These are phyloP conservation scores for Rhipidura dahli DNA, from an alignment of 2,113 vertebrate genomes.

Conservation along the genomic window DNA sequence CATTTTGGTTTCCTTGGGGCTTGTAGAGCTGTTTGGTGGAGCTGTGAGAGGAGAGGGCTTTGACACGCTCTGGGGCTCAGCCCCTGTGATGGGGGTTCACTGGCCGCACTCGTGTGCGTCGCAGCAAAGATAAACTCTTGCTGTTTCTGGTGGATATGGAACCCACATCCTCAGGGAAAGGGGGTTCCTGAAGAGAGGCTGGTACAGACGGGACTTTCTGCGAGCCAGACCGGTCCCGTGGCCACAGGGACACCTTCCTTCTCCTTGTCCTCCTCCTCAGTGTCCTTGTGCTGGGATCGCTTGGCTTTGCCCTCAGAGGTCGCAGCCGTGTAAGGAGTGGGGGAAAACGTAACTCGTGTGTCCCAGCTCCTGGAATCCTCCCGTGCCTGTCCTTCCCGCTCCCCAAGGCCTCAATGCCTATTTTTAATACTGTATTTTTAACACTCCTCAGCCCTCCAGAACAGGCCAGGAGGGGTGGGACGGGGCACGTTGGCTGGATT, in stretches of 20 bases:
- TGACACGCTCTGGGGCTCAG: not conserved
- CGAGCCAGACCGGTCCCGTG: fast-evolving
- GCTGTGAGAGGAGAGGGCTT: not conserved
- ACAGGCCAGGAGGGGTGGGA: not conserved
- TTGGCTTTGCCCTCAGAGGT: not conserved
- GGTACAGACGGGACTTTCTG: not conserved
- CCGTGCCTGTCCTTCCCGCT: fast-evolving
- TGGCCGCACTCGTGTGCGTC: fast-evolving
- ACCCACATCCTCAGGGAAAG: not conserved
- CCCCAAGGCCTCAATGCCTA: not conserved
- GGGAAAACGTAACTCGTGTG: not conserved
- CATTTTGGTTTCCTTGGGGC: not conserved
- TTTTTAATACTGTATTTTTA: not conserved
- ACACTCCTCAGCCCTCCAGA: not conserved
- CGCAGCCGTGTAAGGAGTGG: not conserved
- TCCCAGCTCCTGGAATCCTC: not conserved
- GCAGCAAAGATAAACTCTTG: fast-evolving
- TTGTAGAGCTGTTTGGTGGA: not conserved
- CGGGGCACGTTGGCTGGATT: fast-evolving
- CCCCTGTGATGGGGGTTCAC: fast-evolving
- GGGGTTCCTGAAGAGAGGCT: not conserved
- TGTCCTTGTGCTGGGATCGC: fast-evolving
- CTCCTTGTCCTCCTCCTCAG: not conserved
- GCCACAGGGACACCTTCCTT: not conserved
- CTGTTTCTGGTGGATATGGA: not conserved